Base-by-base conservation (phyloP, 2,888 invertebrate species). In the Parasteatoda lunata region DNA sequence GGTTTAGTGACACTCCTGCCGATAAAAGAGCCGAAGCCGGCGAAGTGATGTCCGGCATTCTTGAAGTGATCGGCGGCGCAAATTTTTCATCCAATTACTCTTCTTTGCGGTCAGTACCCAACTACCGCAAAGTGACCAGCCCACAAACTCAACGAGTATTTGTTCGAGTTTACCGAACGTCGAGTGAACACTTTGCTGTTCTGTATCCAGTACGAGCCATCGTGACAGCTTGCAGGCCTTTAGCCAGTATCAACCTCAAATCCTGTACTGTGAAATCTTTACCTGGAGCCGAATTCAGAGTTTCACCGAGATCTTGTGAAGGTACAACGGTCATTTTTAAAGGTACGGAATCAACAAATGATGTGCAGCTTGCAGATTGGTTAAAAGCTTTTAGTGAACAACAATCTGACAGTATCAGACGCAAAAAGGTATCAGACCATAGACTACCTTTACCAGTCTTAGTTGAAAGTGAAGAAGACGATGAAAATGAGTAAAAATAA, bases 131-230 rank as follows among this genome's bases (percentile, higher is more conserved):
- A 8, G 45, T 54, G 4, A 68, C 48, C 5, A 64, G 30, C 4
- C 49, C 75, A 11, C 59, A 54, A 49, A 6, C 59, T 47, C 90
- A 89, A 69, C 86, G 89, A 5, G 89, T 90, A 13, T 78, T 89
- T 59, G 90, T 90, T 45, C 84, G 89, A 8, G 89, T 90, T 13
- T 89, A 90, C 72, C 88, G 89, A 9, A 90, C 90, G 4, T 89
- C 89, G 13, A 89, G 89, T 66, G 90, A 90, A 76, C 90, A 90
- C 64, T 90, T 90, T 65, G 89, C 89, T 66, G 89, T 90, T 15
- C 75, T 90, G n/a, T 90, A 89, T 47, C 90, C 90, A 6, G 86
- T 89, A 47, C 88, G 89, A 51, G 88, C 86, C 7, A 80, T 89
- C 51, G 73, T 89, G 15, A 82, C 89, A 8, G 88, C 89, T 0